A percentile compares a stretch with the other conserved stretches of the same genome.
These are phyloP conservation scores for Anastrepha ludens DNA, from an alignment of 1,140 invertebrate species.

Conservation along the genomic window DNA sequence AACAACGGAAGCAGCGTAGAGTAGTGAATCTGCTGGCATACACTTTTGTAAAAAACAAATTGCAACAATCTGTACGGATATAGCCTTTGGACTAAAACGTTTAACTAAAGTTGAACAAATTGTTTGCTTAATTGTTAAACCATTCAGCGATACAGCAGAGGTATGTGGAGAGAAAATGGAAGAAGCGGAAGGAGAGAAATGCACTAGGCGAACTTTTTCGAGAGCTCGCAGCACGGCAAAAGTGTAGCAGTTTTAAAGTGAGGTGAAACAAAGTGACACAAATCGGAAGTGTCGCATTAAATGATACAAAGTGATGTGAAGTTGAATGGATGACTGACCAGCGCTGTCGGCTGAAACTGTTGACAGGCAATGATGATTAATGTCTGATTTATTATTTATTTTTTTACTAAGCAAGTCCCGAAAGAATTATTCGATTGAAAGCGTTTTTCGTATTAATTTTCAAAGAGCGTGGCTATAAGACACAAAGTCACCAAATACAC, in stretches of 20 bases:
- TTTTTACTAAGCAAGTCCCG: too few relatives aligned
- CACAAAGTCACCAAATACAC: too few relatives aligned
- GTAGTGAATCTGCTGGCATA: not conserved
- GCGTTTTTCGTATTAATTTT: too few relatives aligned
- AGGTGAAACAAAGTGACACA: not conserved
- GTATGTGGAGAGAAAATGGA: not conserved
- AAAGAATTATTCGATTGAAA: too few relatives aligned
- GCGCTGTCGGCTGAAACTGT: too few relatives aligned
- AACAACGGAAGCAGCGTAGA: constrained; percentile 12
- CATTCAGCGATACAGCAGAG: constrained; percentile 27
- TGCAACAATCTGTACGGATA: not conserved
- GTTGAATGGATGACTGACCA: too few relatives aligned
- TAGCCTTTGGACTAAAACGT: constrained; percentile 41
- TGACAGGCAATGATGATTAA: too few relatives aligned
- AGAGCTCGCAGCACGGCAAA: not conserved
- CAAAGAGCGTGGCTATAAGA: too few relatives aligned
- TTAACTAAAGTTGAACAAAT: constrained; percentile 57
- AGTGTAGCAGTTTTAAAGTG: not conserved
- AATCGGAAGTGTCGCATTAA: not conserved
- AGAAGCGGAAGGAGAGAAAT: not conserved
- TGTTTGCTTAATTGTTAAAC: constrained; percentile 57
- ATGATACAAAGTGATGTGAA: not conserved
- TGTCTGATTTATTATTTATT: too few relatives aligned
- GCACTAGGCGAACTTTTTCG: not conserved
- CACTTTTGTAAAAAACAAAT: constrained; percentile 1